These are phyloP conservation scores for Rousettus madagascariensis DNA, from an alignment of 2,797 vertebrate genomes.

Conservation along the genomic window DNA sequence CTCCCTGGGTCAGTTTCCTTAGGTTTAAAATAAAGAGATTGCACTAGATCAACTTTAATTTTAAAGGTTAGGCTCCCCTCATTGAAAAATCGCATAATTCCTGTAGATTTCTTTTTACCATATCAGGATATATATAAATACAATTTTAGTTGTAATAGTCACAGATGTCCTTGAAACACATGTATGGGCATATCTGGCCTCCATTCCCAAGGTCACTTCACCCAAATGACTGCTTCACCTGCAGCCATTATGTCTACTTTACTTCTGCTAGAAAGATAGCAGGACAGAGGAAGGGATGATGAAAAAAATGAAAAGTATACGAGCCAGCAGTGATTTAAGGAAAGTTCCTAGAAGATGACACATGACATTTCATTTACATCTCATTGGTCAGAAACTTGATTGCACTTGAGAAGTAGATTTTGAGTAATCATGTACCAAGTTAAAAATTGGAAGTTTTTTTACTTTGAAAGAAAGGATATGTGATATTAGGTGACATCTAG, in stretches of 20 bases:
- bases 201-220: not conserved
- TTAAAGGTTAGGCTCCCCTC: not conserved
- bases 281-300: not conserved
- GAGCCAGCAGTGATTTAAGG: not conserved
- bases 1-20: not conserved
- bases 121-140: not conserved
- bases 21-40: slow-evolving; percentile 20
- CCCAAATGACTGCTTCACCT: not conserved
- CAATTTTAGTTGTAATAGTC: not conserved
- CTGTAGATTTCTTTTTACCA: not conserved
- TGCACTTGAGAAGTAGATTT: not conserved
- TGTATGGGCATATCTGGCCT: not conserved
- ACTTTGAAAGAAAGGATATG: not conserved
- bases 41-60: not conserved
- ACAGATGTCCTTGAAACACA: not conserved
- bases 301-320: not conserved
- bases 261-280: not conserved
- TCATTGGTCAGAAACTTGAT: not conserved
- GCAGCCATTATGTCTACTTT: not conserved
- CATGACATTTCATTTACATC: not conserved
- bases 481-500: not conserved
- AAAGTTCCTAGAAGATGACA: not conserved
- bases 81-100: not conserved
- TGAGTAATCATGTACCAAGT: not conserved
- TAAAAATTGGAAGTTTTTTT: not conserved